A percentile compares a stretch with the other conserved stretches of the same genome.
Conservation (phyloP, 92 coral and sea anemone genomes). For the Nematostella vectensis region DNA sequence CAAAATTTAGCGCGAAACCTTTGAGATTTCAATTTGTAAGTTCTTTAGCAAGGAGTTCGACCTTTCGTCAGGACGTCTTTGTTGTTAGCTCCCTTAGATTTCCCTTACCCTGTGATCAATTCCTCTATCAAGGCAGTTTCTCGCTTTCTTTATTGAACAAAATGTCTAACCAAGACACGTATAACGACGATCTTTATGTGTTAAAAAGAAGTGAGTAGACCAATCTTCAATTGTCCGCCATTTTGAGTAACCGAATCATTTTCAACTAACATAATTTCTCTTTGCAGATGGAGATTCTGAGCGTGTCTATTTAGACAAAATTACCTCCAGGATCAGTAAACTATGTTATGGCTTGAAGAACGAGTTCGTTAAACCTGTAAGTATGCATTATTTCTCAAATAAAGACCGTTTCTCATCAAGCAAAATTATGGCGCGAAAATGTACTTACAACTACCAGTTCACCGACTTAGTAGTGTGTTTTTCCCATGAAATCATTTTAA, state of each 20-base stretch:
- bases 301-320: slow-evolving; percentile 72
- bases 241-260: slow-evolving; percentile 20
- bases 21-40: not conserved
- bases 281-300: slow-evolving; percentile 67
- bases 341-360: slow-evolving; percentile 76
- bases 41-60: not conserved
- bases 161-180: slow-evolving; percentile 44
- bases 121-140: not conserved
- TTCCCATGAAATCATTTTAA: no score
- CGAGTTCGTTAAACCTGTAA: slow-evolving; percentile 87
- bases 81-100: not conserved
- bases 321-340: slow-evolving; percentile 78
- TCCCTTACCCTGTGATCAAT: not conserved
- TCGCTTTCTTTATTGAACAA: slow-evolving; percentile 2
- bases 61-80: not conserved
- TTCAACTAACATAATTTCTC: slow-evolving; percentile 2
- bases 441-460: not conserved
- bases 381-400: slow-evolving; percentile 5
- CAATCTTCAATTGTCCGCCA: slow-evolving; percentile 42
- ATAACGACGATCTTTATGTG: slow-evolving; percentile 40
- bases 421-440: slow-evolving; percentile 42
- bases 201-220: slow-evolving; percentile 56
- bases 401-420: not conserved
- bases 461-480: slow-evolving; percentile 7
- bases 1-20: not conserved